Percentiles rank a stretch among this genome's conserved stretches.
Evolutionary conservation across 2,113 vertebrate genomes (phyloP).

Genomic region (Brachyhypopomus occidentalis): DNA sequence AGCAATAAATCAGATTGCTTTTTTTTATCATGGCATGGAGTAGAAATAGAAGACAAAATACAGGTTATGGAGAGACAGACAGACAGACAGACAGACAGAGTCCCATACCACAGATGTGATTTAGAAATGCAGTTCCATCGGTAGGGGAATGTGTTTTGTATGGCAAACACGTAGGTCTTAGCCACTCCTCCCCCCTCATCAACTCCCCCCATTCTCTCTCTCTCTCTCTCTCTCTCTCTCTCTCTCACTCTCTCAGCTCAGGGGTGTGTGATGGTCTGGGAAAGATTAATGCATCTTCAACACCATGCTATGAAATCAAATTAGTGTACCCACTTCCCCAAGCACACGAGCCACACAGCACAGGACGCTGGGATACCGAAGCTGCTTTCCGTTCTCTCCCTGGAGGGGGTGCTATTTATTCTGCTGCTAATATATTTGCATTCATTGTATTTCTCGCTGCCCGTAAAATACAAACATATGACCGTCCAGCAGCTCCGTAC

Average conservation of each 20-base stretch:
- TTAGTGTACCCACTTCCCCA: constrained; percentile 85
- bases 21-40: neutral
- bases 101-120: constrained; percentile 67
- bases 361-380: neutral
- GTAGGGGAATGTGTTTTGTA: constrained; percentile 67
- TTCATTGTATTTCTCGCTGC: constrained; percentile 19
- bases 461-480: neutral
- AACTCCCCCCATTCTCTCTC: neutral
- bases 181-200: constrained; percentile 28
- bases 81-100: constrained; percentile 26
- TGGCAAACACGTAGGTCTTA: constrained; percentile 65
- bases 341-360: constrained; percentile 58
- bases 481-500: too few species aligned
- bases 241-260: constrained; percentile 53
- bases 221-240: constrained; percentile 30
- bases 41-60: neutral
- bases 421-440: constrained; percentile 57
- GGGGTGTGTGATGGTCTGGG: constrained; percentile 72
- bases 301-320: constrained; percentile 83
- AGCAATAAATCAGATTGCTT: constrained; percentile 2
- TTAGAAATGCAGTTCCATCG: constrained; percentile 65
- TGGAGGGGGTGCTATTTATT: constrained; percentile 49
- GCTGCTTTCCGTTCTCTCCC: neutral
- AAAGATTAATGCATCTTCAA: constrained; percentile 78
- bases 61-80: neutral